Evolutionary conservation across 2,113 vertebrate species (phyloP), one percentile per base, ranked within the genome.

Genomic region (Lanius ludovicianus): DNA sequence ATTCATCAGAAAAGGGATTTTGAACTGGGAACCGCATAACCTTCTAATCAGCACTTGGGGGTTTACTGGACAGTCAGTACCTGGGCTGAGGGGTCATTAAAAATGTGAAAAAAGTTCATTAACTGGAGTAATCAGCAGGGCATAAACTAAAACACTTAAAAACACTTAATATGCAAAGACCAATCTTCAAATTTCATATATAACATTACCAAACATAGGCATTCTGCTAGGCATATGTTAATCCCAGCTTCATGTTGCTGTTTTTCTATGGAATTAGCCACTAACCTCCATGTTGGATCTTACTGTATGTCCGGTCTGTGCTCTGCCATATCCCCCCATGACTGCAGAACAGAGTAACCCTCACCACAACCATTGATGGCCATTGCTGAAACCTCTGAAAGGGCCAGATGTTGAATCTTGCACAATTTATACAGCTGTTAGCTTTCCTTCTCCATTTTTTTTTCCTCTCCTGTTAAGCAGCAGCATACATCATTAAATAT

Each of bases 231-330:
- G 27, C 64, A 35, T 60, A 33, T 50, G 7, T 49, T 60, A 31
- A 37, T 19, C 67, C 49, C 46, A 53, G 28, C 8, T 84, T 41
- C 9, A n/a, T n/a, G 22, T 4, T 33, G 23, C 3, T 55, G 2
- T 1, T 44, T 60, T 47, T 69, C 49, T n/a, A 30, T 20, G 75
- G 44, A 67, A 47, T 33, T 56, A 74, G 5, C 30, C 64, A 15
- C 27, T 69, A 57, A 42, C 5, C 4, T 57, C 19, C 13, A 49
- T n/a, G 10, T 19, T 77, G 49, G n/a, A 70, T 35, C 16, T 55
- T 39, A 18, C 20, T 22, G 3, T 21, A 28, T 42, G 33, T 47
- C n/a, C 0, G 0, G 13, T 7, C 19, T 78, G 33, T 44, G 30
- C 35, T 86, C 30, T 74, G 23, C 10, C 12, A 11, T 28, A 31